Evolutionary conservation across 2,113 vertebrate species (phyloP), one percentile per base, ranked within the genome.

Genomic region (Cervus canadensis): DNA sequence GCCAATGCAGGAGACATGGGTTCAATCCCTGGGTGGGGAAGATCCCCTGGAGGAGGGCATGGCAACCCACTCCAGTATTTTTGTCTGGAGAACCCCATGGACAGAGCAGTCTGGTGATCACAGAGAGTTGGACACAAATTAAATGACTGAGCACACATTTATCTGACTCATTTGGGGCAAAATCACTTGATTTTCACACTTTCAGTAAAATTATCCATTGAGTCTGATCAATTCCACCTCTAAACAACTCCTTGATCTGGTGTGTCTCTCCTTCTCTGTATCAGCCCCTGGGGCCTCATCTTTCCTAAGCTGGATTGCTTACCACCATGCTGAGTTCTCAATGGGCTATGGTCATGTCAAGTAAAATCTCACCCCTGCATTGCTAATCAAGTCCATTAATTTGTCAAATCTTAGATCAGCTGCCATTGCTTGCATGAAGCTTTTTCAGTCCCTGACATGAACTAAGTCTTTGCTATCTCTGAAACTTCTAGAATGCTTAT

Each of bases 331-430:
- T 59, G 92, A 28, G 26, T 15, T 43, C 25, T 30, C 54, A 28
- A 11, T 0, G 1, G 5, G 6, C 26, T 76, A n/a, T 43, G 7
- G 2, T 25, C 1, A 5, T 13, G 3, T 7, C 21, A 17, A 28
- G 7, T 5, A 26, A 81, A 40, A 62, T 71, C 40, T 45, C n/a
- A 78, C 3, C 17, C 33, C 28, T 1, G 14, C 19, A 9, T 3
- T 71, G 36, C 82, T 0, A 6, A 33, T 52, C 26, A 45, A 56
- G 43, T 50, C n/a, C 52, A 62, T 17, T n/a, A 16, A 25, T 50
- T 16, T 74, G 56, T 40, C n/a, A 67, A 26, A 52, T 30, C 45
- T 83, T 82, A 50, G 3, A 40, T 26, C 45, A 64, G 17, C 50
- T n/a, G 21, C 10, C 36, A n/a, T 50, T 40, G 12, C 13, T 89